Conservation (phyloP, 2,888 invertebrate species). For the Spicauda simplicius region DNA sequence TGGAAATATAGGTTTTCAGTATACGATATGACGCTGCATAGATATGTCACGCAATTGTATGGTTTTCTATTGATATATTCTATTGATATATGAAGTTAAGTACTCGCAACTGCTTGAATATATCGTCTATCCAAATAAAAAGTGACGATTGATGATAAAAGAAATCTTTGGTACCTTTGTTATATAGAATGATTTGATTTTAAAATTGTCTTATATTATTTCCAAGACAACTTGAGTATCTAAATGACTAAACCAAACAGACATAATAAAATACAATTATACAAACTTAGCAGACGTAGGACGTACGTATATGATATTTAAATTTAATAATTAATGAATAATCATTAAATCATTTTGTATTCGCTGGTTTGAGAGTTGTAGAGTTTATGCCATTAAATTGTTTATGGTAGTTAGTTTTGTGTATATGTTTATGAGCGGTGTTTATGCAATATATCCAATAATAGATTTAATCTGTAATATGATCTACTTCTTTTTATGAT, state of each 20-base stretch:
- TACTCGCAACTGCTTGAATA: too few relatives aligned
- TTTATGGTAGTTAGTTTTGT: neutral
- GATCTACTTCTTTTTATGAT: neutral
- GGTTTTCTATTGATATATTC: too few relatives aligned
- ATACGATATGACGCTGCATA: too few relatives aligned
- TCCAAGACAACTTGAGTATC: slow-evolving; percentile 2
- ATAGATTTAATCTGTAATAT: neutral
- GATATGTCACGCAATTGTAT: too few relatives aligned
- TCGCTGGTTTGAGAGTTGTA: slow-evolving; percentile 1
- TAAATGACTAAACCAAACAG: slow-evolving; percentile 26
- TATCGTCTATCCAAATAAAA: too few relatives aligned
- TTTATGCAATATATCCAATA: neutral
- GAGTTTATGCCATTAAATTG: neutral
- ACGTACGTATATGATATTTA: slow-evolving; percentile 4
- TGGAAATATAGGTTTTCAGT: too few relatives aligned
- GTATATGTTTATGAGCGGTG: neutral
- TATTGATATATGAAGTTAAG: too few relatives aligned
- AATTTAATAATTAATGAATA: neutral
- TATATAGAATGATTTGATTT: too few relatives aligned
- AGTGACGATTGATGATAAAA: too few relatives aligned
- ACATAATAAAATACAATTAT: slow-evolving; percentile 25
- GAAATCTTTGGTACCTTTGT: too few relatives aligned
- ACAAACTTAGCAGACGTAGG: slow-evolving; percentile 14
- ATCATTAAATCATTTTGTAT: slow-evolving; percentile 2
- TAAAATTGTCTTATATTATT: neutral